phyloP scores from a whole-genome alignment of 1,140 invertebrate genomes.

The Calycopis cecrops region DNA sequence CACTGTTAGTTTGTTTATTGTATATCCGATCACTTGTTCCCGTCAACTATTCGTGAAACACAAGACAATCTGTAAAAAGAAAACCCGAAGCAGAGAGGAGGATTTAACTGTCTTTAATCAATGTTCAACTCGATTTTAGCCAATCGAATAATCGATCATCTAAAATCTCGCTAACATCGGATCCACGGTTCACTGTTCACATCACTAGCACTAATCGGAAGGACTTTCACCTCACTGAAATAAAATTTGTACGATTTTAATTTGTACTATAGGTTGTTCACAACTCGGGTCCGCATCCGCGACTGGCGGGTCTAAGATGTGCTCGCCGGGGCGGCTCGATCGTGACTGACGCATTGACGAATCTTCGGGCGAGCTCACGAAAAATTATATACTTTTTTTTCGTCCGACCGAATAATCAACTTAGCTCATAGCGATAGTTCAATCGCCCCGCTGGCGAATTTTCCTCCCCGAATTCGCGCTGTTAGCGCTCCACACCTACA shows the following conservation, averaged over 20 bases:
- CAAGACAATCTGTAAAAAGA: slow-evolving; percentile 64
- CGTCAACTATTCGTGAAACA: slow-evolving; percentile 42
- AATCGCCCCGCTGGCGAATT: slow-evolving; percentile 47
- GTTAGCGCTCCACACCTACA: slow-evolving; percentile 33
- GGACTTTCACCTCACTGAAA: slow-evolving; percentile 59
- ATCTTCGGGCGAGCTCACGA: slow-evolving; percentile 61
- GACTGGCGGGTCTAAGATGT: slow-evolving; percentile 53
- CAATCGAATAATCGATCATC: slow-evolving; percentile 54
- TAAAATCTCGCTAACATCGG: slow-evolving; percentile 40
- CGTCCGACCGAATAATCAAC: slow-evolving; percentile 68
- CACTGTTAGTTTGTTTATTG: slow-evolving; percentile 59
- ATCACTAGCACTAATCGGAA: slow-evolving; percentile 34
- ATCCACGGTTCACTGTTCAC: slow-evolving; percentile 37
- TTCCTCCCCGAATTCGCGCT: slow-evolving; percentile 32
- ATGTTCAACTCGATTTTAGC: slow-evolving; percentile 40
- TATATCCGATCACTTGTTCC: slow-evolving; percentile 58
- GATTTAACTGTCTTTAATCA: slow-evolving; percentile 40
- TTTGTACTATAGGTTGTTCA: slow-evolving; percentile 72
- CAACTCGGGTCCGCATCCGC: slow-evolving; percentile 51
- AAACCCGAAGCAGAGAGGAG: slow-evolving; percentile 54
- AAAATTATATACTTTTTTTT: slow-evolving; percentile 68
- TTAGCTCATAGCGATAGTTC: slow-evolving; percentile 68
- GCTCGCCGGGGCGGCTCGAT: slow-evolving; percentile 51
- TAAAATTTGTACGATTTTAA: slow-evolving; percentile 65
- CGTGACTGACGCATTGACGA: slow-evolving; percentile 68